Evolutionary conservation across 2,113 vertebrate species (phyloP).

Genomic region (Lepidothrix coronata): DNA sequence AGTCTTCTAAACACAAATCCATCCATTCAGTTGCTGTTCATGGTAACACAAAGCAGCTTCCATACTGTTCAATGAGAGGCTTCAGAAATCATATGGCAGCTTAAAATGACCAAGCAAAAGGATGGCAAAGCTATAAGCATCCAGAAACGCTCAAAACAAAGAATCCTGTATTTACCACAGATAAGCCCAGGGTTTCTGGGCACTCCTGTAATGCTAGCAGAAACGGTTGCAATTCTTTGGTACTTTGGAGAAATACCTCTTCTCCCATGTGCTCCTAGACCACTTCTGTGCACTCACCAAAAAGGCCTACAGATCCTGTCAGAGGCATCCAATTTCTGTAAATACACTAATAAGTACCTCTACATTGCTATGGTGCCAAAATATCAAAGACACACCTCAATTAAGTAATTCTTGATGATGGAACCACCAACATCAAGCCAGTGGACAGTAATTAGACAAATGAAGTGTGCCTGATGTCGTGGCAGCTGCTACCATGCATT

Average conservation of each 20-base stretch:
- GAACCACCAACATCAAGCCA: neutral
- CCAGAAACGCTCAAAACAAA: neutral
- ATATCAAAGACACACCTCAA: neutral
- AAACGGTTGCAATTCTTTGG: neutral
- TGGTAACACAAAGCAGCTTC: neutral
- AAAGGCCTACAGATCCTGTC: neutral
- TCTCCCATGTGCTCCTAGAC: neutral
- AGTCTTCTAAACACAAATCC: neutral
- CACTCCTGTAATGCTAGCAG: neutral
- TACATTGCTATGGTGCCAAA: neutral
- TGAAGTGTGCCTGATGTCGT: neutral
- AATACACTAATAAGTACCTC: constrained; percentile 9
- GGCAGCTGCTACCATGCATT: neutral
- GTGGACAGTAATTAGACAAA: neutral
- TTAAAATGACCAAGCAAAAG: neutral
- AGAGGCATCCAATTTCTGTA: neutral
- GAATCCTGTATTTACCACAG: neutral
- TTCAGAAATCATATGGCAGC: neutral
- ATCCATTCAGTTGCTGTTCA: neutral
- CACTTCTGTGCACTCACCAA: neutral
- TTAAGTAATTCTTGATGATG: neutral
- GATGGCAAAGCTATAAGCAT: neutral
- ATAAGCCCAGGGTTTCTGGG: neutral
- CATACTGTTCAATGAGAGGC: neutral
- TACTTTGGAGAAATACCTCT: neutral